Evolutionary conservation across 2,797 vertebrate genomes (phyloP).

Genomic region (Antrozous pallidus): DNA sequence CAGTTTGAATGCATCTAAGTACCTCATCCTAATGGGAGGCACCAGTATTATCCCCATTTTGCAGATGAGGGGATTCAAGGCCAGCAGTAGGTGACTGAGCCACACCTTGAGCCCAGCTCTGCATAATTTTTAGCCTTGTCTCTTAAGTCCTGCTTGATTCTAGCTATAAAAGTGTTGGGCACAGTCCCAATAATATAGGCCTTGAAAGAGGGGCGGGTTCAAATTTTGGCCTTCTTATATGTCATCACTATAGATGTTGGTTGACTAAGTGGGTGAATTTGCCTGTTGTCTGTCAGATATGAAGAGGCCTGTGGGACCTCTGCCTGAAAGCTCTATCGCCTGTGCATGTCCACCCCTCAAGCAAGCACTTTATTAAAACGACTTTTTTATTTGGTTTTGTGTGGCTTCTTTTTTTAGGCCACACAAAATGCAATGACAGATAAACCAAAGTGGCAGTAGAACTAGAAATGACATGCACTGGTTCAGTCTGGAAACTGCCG

Average conservation of each 20-base stretch:
- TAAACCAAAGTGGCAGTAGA: neutral
- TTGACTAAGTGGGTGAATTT: neutral
- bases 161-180: neutral
- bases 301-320: neutral
- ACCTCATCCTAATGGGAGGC: neutral
- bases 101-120: neutral
- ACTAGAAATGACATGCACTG: neutral
- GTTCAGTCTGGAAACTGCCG: neutral
- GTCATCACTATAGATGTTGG: neutral
- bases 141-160: neutral
- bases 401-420: neutral
- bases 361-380: neutral
- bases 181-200: neutral
- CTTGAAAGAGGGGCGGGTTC: accelerated
- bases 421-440: neutral
- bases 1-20: neutral
- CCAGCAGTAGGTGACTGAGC: neutral
- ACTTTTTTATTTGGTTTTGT: neutral
- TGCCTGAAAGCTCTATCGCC: neutral
- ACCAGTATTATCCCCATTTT: neutral
- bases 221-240: neutral
- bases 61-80: neutral
- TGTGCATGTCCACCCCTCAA: too few relatives aligned
- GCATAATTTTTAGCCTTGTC: neutral
- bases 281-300: neutral